Evolutionary conservation across 2,888 invertebrate genomes (phyloP).

Genomic region (Calephelis perditalis): DNA sequence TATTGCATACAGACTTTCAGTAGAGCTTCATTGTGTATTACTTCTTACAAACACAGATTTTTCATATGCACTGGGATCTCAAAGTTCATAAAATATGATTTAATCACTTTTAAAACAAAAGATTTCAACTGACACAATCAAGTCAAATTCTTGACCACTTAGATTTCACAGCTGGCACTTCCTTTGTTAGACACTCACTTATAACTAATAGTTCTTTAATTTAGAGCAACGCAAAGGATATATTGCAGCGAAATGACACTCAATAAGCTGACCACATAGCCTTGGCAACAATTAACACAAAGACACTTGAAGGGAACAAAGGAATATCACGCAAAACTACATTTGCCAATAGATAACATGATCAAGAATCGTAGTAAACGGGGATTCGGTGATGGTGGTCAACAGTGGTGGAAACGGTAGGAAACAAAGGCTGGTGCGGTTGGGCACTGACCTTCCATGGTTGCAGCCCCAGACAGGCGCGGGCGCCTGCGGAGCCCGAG

Average conservation of each 20-base stretch:
- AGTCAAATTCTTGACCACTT: constrained; percentile 19
- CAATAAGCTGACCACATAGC: constrained; percentile 4
- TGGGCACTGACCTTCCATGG: constrained; percentile 55
- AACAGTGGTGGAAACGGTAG: constrained; percentile 30
- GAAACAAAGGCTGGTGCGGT: constrained; percentile 35
- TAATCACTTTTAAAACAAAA: no score
- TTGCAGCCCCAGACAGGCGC: constrained; percentile 33
- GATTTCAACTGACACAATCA: constrained; percentile 21
- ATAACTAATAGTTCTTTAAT: neutral
- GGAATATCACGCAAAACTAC: constrained; percentile 23
- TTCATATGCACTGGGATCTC: neutral
- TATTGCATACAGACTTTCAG: constrained; percentile 4
- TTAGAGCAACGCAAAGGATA: neutral
- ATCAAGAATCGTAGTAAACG: neutral
- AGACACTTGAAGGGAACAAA: constrained; percentile 29
- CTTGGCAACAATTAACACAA: constrained; percentile 19
- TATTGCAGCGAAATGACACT: neutral
- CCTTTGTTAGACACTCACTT: constrained; percentile 17
- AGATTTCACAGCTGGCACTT: constrained; percentile 17
- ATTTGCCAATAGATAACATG: constrained; percentile 13
- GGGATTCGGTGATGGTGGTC: constrained; percentile 14
- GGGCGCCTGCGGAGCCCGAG: constrained; percentile 28
- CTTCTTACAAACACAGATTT: neutral
- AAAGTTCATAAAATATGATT: neutral
- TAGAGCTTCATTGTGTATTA: neutral